phyloP scores from a whole-genome alignment of 1,140 invertebrate genomes.

The Drosophila nigrodunni region DNA sequence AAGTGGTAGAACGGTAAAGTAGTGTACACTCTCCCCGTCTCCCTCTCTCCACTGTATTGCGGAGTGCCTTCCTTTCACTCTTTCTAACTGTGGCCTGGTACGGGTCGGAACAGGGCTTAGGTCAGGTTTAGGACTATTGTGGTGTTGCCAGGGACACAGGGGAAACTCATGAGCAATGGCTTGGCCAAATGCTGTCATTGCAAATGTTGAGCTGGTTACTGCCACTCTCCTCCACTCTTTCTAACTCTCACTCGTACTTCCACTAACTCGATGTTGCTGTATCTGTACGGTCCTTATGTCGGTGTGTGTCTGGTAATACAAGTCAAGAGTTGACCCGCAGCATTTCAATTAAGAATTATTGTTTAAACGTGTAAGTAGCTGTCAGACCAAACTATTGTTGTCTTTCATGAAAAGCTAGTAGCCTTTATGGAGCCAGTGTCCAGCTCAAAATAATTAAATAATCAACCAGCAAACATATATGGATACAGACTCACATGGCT shows the following conservation, averaged over 20 bases:
- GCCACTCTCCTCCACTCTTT: not conserved
- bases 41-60: not conserved
- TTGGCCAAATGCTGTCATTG: conserved; percentile 70
- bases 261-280: not conserved
- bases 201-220: conserved; percentile 63
- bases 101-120: conserved; percentile 20
- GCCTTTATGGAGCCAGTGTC: not conserved
- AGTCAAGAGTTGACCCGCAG: conserved; percentile 60
- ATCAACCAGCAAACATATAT: conserved; percentile 9
- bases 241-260: not conserved
- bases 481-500: not conserved
- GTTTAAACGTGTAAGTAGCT: conserved; percentile 78
- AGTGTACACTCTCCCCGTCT: not conserved
- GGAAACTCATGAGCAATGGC: conserved; percentile 69
- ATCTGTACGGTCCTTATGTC: not conserved
- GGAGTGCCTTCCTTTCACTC: not conserved
- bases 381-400: conserved; percentile 33
- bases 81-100: conserved; percentile 21
- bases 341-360: conserved; percentile 81
- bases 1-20: conserved; percentile 40
- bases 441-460: conserved; percentile 33
- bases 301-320: conserved; percentile 34
- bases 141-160: conserved; percentile 14
- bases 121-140: conserved; percentile 32
- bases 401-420: conserved; percentile 19